Evolutionary conservation across 2,888 invertebrate species (phyloP).

Genomic region (Tanytarsus gracilentus): DNA sequence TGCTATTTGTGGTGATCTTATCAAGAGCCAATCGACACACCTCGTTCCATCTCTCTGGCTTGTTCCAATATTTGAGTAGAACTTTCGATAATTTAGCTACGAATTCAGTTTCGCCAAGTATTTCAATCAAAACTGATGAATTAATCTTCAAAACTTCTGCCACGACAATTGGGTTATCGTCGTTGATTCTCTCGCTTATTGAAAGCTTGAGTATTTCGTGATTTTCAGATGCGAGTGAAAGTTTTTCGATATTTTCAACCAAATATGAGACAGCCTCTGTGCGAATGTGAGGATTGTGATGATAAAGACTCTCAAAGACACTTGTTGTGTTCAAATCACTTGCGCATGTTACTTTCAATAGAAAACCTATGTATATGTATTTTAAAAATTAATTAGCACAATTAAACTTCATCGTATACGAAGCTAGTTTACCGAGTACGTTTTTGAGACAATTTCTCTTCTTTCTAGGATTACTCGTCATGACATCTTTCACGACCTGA

Average conservation of each 20-base stretch:
- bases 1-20: constrained; percentile 45
- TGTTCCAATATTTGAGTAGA: constrained; percentile 42
- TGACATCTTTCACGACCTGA: constrained; percentile 52
- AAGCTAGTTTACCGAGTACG: constrained; percentile 36
- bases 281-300: constrained; percentile 57
- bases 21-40: constrained; percentile 43
- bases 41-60: constrained; percentile 40
- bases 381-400: not conserved
- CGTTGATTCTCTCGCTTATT: constrained; percentile 55
- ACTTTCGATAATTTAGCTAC: constrained; percentile 47
- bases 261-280: constrained; percentile 58
- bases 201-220: constrained; percentile 55
- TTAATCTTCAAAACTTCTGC: constrained; percentile 46
- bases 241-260: constrained; percentile 45
- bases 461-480: constrained; percentile 41
- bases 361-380: constrained; percentile 41
- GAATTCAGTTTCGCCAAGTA: constrained; percentile 45
- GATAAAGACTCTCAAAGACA: constrained; percentile 62
- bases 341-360: constrained; percentile 48
- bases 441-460: constrained; percentile 42
- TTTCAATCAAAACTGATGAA: constrained; percentile 39
- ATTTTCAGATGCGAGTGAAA: constrained; percentile 46
- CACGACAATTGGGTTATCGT: constrained; percentile 57
- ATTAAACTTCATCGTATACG: not conserved
- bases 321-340: constrained; percentile 47